These are phyloP conservation scores for Epinephelus malabaricus DNA, from an alignment of 2,797 vertebrate species.

Conservation along the genomic window DNA sequence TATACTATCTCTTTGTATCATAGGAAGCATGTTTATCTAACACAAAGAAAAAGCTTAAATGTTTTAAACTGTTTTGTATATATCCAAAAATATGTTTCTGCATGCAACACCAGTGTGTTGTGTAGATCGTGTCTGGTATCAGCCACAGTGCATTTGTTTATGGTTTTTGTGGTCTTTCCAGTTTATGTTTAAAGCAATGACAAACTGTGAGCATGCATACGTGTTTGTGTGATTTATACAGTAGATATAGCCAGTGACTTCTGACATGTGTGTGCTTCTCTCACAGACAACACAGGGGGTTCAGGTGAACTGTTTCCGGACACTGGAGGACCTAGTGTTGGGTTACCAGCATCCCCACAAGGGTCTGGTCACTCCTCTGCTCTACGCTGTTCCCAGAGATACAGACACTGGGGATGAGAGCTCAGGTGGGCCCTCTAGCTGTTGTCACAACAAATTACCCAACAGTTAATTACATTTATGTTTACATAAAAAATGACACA, in stretches of 20 bases:
- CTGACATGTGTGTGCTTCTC: slow-evolving; percentile 24
- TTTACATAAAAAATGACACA: background rate
- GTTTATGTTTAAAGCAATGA: slow-evolving; percentile 28
- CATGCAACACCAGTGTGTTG: background rate
- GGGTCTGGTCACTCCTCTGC: slow-evolving; percentile 87
- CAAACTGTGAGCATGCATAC: background rate
- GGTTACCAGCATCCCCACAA: slow-evolving; percentile 89
- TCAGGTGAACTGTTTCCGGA: slow-evolving; percentile 89
- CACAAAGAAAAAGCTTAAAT: background rate
- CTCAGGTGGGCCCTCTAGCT: slow-evolving; percentile 79
- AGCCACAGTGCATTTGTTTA: slow-evolving; percentile 17
- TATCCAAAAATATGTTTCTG: background rate
- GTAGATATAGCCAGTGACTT: background rate
- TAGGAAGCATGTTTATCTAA: background rate
- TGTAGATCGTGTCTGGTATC: background rate
- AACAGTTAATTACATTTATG: background rate
- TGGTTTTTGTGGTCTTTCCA: slow-evolving; percentile 21
- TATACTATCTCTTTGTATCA: background rate
- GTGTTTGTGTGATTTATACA: background rate
- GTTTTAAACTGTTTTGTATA: background rate
- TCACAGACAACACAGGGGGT: slow-evolving; percentile 87
- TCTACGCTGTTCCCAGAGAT: slow-evolving; percentile 84
- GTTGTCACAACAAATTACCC: background rate
- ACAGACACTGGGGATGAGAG: slow-evolving; percentile 85
- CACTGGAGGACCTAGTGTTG: slow-evolving; percentile 86